Conservation (phyloP, 2,888 invertebrate genomes). For the Pristionchus arcanus region DNA sequence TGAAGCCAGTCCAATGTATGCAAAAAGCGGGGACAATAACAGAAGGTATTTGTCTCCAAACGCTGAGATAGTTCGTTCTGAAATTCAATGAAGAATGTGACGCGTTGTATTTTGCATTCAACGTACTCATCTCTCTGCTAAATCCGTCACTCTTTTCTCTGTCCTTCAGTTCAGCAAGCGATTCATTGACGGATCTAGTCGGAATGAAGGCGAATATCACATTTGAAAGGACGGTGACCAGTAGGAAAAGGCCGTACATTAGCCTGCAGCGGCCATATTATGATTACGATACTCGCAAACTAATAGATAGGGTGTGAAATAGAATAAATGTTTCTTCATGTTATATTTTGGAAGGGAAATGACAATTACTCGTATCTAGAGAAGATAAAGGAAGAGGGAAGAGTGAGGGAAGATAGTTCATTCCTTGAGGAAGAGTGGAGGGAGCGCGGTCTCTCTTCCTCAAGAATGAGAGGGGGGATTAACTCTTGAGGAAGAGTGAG, state of each 20-base stretch:
- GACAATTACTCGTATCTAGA: too few relatives aligned
- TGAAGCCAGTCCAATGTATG: not conserved
- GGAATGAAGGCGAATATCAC: slow-evolving; percentile 15
- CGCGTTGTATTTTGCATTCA: not conserved
- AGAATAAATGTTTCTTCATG: too few relatives aligned
- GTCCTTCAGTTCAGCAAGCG: not conserved
- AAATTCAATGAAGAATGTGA: not conserved
- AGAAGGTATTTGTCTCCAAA: not conserved
- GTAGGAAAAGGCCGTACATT: not conserved
- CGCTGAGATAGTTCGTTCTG: not conserved
- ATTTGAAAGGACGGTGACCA: not conserved
- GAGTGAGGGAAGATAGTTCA: too few relatives aligned
- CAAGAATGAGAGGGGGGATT: too few relatives aligned
- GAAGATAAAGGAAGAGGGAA: too few relatives aligned
- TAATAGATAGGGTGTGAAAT: not conserved
- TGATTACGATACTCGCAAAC: not conserved
- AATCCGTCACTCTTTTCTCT: not conserved
- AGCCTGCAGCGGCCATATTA: not conserved
- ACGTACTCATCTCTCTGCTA: not conserved
- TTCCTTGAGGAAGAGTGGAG: too few relatives aligned
- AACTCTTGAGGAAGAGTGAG: too few relatives aligned
- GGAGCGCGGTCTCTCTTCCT: too few relatives aligned
- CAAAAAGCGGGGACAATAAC: not conserved
- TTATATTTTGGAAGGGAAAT: too few relatives aligned
- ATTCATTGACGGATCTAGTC: not conserved